phyloP scores from a whole-genome alignment of 2,113 vertebrate genomes.

The Ondatra zibethicus region DNA sequence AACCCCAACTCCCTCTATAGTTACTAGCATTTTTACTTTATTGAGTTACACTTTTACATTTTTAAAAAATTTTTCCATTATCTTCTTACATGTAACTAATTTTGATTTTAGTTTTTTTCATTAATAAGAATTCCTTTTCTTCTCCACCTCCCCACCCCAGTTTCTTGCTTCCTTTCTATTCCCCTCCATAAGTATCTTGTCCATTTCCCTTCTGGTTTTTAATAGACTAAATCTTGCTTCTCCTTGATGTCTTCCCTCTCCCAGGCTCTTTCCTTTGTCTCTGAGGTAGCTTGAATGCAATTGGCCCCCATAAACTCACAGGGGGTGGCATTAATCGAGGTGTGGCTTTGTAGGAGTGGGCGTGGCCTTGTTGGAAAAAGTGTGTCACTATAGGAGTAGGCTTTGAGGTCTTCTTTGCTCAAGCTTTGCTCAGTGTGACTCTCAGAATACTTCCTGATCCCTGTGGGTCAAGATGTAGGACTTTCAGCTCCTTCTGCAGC shows the following conservation, averaged over 20 bases:
- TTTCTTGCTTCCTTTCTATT: not conserved
- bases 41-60: not conserved
- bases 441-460: not conserved
- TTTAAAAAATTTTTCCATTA: not conserved
- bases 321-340: not conserved
- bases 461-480: not conserved
- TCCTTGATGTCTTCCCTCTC: not conserved
- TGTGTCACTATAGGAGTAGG: not conserved
- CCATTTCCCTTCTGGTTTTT: not conserved
- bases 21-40: not conserved
- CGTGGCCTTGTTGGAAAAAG: not conserved
- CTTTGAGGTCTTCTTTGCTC: not conserved
- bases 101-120: not conserved
- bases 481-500: not conserved
- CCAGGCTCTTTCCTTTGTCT: not conserved
- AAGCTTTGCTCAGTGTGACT: not conserved
- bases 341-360: not conserved
- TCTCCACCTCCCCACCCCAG: too few relatives aligned
- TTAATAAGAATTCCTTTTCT: not conserved
- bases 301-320: not conserved
- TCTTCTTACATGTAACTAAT: not conserved
- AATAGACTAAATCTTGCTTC: too few relatives aligned
- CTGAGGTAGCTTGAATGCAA: not conserved
- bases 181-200: not conserved
- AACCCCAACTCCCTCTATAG: not conserved